A percentile compares a stretch with the other conserved stretches of the same genome.
Evolutionary conservation across 2,113 vertebrate genomes (phyloP).

Genomic region (Meles meles): DNA sequence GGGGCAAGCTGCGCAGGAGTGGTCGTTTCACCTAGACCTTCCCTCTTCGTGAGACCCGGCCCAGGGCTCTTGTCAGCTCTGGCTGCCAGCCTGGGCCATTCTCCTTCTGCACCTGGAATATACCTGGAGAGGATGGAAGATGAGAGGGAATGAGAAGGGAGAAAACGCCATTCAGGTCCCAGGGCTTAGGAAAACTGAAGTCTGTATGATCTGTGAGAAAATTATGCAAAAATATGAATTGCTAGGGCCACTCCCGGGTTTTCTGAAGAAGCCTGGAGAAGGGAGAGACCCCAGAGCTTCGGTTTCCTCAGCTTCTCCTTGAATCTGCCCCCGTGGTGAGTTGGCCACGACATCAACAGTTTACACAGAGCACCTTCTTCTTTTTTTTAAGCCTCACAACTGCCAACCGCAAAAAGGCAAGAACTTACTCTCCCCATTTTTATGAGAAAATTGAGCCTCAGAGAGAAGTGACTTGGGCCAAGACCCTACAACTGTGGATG

Average conservation of each 20-base stretch:
- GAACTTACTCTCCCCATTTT: neutral
- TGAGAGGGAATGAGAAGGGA: neutral
- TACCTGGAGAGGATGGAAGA: neutral
- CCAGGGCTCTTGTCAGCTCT: neutral
- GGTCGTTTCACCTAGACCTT: neutral
- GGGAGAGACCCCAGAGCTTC: neutral
- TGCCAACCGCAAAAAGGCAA: neutral
- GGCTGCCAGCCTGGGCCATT: neutral
- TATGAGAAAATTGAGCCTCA: neutral
- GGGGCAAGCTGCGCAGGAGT: neutral
- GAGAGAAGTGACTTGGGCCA: neutral
- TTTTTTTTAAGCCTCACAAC: neutral
- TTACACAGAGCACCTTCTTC: neutral
- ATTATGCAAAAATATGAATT: neutral
- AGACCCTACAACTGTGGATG: neutral
- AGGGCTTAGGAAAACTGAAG: neutral
- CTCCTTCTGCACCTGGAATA: neutral
- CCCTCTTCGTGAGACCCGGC: neutral
- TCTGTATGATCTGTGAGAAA: neutral
- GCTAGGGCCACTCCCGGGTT: neutral
- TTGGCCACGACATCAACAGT: neutral
- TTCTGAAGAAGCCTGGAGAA: neutral
- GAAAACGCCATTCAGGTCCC: neutral
- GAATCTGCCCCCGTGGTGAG: no score
- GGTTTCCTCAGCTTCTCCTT: neutral